Evolutionary conservation across 2,113 vertebrate genomes (phyloP).

Genomic region (Hypanus sabinus): DNA sequence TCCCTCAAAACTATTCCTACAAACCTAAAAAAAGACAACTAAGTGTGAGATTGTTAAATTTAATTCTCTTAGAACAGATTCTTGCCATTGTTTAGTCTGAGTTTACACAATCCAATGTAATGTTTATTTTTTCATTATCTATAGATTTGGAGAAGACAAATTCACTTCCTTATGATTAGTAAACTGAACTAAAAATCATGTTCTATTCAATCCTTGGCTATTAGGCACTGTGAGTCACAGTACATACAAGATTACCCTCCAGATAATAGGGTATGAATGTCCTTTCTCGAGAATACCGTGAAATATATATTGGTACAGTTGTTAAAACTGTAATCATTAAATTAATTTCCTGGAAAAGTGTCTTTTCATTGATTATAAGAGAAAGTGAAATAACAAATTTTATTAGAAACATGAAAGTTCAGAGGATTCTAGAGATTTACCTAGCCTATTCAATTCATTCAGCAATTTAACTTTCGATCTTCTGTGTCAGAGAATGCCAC

Average conservation of each 20-base stretch:
- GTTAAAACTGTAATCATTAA: neutral
- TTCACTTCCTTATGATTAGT: neutral
- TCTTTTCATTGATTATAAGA: neutral
- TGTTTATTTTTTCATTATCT: neutral
- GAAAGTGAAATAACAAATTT: neutral
- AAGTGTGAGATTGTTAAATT: no score
- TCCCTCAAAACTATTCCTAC: no score
- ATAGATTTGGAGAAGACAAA: neutral
- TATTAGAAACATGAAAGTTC: neutral
- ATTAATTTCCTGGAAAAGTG: neutral
- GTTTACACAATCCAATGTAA: neutral
- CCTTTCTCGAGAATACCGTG: neutral
- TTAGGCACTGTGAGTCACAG: neutral
- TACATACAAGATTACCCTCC: neutral
- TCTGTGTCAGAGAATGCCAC: no score
- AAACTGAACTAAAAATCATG: neutral
- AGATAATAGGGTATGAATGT: neutral
- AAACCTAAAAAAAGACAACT: no score
- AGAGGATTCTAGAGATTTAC: neutral
- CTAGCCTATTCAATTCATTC: no score
- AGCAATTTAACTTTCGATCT: no score
- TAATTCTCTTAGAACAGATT: neutral
- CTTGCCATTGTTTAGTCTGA: neutral
- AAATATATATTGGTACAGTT: neutral
- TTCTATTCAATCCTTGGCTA: neutral